These are phyloP conservation scores for Streptopelia turtur DNA, from an alignment of 2,797 vertebrate species.

Conservation along the genomic window DNA sequence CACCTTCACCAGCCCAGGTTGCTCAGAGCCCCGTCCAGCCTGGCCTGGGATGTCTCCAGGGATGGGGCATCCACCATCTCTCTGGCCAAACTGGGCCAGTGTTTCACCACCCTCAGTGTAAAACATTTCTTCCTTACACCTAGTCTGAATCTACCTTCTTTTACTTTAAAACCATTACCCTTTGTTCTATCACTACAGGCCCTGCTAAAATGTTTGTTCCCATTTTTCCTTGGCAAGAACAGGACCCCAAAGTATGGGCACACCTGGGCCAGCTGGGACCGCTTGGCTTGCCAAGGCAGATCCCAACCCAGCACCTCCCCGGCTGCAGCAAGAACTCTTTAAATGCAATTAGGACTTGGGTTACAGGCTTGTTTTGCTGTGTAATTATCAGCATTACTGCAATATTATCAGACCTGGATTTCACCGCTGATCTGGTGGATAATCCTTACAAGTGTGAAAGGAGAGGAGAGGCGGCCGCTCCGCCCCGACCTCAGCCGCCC, in stretches of 20 bases:
- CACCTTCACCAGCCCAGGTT: too few relatives aligned
- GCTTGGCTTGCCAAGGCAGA: background rate
- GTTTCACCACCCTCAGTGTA: too few relatives aligned
- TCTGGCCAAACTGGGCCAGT: too few relatives aligned
- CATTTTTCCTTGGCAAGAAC: background rate
- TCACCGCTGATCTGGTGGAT: background rate
- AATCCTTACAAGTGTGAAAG: background rate
- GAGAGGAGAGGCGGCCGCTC: background rate
- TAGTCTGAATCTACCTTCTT: too few relatives aligned
- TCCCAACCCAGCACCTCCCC: background rate
- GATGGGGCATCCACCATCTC: too few relatives aligned
- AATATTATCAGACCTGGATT: constrained; percentile 20
- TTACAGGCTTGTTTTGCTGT: constrained; percentile 11
- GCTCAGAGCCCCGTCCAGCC: too few relatives aligned
- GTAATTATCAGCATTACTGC: constrained; percentile 33
- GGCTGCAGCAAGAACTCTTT: background rate
- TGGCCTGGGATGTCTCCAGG: too few relatives aligned
- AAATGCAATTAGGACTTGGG: background rate
- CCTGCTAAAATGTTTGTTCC: too few relatives aligned
- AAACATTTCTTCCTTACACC: too few relatives aligned
- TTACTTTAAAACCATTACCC: too few relatives aligned
- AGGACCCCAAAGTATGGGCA: rapidly evolving
- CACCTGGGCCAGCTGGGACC: background rate
- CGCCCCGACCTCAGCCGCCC: background rate
- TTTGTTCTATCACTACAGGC: too few relatives aligned